A percentile compares a stretch with the other conserved stretches of the same genome.
phyloP scores from a whole-genome alignment of 2,797 vertebrate genomes.

The Scolopax rusticola region DNA sequence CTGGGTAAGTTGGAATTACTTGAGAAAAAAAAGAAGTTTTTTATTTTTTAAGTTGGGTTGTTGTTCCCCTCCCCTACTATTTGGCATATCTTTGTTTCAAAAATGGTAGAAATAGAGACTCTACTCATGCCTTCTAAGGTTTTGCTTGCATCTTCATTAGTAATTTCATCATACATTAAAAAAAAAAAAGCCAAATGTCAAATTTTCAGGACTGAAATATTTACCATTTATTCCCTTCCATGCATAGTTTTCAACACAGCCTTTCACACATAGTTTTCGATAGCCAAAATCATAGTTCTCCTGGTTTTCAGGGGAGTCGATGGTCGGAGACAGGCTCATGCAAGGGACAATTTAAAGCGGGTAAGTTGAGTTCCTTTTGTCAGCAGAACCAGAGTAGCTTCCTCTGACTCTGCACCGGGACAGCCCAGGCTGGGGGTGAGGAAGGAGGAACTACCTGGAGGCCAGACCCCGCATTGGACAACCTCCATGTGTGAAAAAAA shows the following conservation, averaged over 20 bases:
- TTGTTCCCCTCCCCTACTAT: fast-evolving
- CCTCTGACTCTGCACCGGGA: not conserved
- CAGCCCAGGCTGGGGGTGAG: not conserved
- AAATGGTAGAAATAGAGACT: not conserved
- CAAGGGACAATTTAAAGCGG: not conserved
- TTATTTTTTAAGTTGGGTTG: not conserved
- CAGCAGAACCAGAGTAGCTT: not conserved
- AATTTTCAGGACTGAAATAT: not conserved
- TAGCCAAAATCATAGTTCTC: not conserved
- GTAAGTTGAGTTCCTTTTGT: not conserved
- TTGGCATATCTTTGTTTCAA: not conserved
- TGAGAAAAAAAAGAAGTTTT: not conserved
- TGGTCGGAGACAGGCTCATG: not conserved
- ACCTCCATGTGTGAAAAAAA: not conserved
- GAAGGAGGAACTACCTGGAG: not conserved
- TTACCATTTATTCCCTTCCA: not conserved
- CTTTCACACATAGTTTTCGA: not conserved
- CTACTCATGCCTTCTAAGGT: not conserved
- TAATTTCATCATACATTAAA: not conserved
- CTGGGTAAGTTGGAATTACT: not conserved
- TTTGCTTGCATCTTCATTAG: not conserved
- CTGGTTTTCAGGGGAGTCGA: not conserved
- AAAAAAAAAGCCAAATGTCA: fast-evolving
- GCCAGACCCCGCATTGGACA: not conserved
- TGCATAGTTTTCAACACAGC: not conserved